Evolutionary conservation across 2,888 invertebrate genomes (phyloP).

Genomic region (Antitype chi): DNA sequence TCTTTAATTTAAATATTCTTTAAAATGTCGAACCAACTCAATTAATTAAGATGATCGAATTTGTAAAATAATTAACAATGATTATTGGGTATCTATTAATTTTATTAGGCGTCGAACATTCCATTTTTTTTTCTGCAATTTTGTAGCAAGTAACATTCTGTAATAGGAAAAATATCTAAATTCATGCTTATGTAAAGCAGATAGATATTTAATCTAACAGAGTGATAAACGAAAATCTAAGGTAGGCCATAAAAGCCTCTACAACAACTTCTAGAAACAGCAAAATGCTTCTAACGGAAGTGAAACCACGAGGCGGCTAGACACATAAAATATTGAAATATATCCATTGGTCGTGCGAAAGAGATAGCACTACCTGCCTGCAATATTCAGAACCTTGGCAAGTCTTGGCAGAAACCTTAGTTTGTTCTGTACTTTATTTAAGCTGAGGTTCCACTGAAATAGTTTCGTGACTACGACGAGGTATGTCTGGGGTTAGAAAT

Average conservation of each 20-base stretch:
- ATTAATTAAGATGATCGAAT: not conserved
- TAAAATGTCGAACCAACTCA: not conserved
- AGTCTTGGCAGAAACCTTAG: constrained; percentile 77
- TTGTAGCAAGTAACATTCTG: not conserved
- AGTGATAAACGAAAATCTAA: not conserved
- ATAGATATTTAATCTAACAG: not conserved
- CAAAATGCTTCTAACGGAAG: constrained; percentile 65
- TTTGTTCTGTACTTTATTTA: constrained; percentile 70
- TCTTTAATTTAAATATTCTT: not conserved
- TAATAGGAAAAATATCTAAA: not conserved
- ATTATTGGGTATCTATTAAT: too few species aligned
- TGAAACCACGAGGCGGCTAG: constrained; percentile 70
- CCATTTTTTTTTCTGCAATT: not conserved
- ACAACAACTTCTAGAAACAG: constrained; percentile 27
- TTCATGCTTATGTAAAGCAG: not conserved
- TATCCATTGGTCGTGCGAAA: constrained; percentile 55
- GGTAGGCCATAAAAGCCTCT: constrained; percentile 30
- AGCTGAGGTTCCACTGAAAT: constrained; percentile 63
- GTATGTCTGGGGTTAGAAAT: constrained; percentile 44
- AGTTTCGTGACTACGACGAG: constrained; percentile 63
- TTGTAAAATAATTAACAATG: not conserved
- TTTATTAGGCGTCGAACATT: not conserved
- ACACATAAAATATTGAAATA: constrained; percentile 80
- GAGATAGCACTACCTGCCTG: constrained; percentile 70
- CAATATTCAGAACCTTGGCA: constrained; percentile 74